phyloP scores from a whole-genome alignment of 2,113 vertebrate species.

The Mobula birostris region DNA sequence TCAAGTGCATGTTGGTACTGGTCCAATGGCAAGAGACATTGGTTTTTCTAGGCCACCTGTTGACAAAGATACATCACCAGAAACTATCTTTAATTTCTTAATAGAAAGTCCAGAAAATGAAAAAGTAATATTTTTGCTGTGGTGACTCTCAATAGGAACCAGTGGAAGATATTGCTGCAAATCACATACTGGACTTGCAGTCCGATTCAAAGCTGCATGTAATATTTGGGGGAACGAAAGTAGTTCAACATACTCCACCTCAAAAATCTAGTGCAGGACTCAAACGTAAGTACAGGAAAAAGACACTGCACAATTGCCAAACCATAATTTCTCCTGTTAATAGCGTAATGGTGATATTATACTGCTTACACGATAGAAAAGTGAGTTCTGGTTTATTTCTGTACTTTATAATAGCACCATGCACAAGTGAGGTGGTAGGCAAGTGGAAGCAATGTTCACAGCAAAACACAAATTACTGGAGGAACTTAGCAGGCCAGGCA shows the following conservation, averaged over 20 bases:
- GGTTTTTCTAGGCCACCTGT: not conserved
- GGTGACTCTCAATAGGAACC: slow-evolving; percentile 66
- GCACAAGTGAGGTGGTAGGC: not conserved
- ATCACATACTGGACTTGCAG: slow-evolving; percentile 71
- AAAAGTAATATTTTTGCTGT: not conserved
- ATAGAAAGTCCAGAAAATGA: not conserved
- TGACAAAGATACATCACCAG: not conserved
- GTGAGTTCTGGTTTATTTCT: not conserved
- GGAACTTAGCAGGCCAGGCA: too few species aligned
- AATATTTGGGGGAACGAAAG: slow-evolving; percentile 89
- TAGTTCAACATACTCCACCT: slow-evolving; percentile 87
- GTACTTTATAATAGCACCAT: not conserved
- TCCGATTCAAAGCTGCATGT: slow-evolving; percentile 75
- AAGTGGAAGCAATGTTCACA: not conserved
- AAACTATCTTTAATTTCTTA: not conserved
- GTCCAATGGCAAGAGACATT: not conserved
- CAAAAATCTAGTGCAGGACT: slow-evolving; percentile 78
- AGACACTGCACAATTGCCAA: not conserved
- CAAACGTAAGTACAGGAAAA: slow-evolving; percentile 66
- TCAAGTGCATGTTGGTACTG: too few species aligned
- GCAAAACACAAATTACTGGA: too few species aligned
- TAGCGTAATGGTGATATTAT: not conserved
- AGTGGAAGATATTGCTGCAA: slow-evolving; percentile 76
- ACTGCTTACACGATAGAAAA: not conserved
- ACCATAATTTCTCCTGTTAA: not conserved